Percentiles rank a stretch among this genome's conserved stretches.
phyloP scores from a whole-genome alignment of 2,888 invertebrate genomes.

The Meiosimyza decipiens region DNA sequence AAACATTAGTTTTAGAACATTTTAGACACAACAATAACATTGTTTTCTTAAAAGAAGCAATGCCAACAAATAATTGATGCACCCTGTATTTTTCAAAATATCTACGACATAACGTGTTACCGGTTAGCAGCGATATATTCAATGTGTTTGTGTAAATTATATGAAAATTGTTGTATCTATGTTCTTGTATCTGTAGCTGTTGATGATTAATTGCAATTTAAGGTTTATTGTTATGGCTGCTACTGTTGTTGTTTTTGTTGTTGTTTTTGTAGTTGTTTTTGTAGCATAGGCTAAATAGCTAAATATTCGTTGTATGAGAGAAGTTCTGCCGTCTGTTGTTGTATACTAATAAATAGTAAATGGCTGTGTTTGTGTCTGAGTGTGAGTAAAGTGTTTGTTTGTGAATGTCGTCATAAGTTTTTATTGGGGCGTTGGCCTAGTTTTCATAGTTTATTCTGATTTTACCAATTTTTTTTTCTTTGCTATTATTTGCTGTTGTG shows the following conservation, averaged over 20 bases:
- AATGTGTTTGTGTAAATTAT: not conserved
- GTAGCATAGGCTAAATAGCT: not conserved
- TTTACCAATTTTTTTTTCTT: not conserved
- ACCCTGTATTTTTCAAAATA: no score
- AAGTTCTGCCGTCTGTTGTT: not conserved
- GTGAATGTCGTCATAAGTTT: constrained; percentile 30
- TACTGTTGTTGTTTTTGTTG: not conserved
- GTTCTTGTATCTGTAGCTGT: constrained; percentile 22
- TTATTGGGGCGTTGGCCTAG: constrained; percentile 30
- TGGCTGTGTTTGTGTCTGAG: not conserved
- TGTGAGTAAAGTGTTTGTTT: constrained; percentile 17
- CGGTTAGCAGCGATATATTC: no score
- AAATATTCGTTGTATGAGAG: not conserved
- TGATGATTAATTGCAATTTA: constrained; percentile 29
- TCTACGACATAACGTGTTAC: no score
- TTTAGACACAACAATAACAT: no score
- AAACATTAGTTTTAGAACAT: no score
- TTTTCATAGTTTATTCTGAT: constrained; percentile 7
- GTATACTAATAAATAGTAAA: not conserved
- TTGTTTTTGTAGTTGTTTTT: not conserved
- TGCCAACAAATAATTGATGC: no score
- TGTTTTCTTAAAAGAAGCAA: no score
- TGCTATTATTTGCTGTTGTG: not conserved
- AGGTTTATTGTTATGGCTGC: not conserved
- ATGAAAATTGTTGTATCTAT: constrained; percentile 4